Conservation (phyloP, 2,888 invertebrate genomes). For the Chymomyza fuscimana region DNA sequence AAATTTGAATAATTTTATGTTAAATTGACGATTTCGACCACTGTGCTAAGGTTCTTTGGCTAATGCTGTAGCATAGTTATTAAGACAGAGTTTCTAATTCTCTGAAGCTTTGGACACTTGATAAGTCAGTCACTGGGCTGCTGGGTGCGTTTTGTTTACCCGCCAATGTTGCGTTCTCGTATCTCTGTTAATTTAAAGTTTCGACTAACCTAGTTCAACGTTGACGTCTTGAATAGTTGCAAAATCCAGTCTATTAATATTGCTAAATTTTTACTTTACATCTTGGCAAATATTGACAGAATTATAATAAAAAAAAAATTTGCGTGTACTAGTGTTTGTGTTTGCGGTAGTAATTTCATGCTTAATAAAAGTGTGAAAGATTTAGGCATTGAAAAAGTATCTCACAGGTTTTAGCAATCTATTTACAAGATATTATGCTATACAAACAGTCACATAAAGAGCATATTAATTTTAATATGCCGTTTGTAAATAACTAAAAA, state of each 20-base stretch:
- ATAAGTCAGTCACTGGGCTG: neutral
- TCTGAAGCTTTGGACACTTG: constrained; percentile 15
- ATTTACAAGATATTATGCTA: neutral
- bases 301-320: neutral
- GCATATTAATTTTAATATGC: neutral
- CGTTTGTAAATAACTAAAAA: neutral
- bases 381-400: neutral
- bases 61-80: neutral
- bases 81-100: neutral
- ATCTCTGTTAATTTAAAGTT: constrained; percentile 63
- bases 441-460: neutral
- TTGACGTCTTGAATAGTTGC: neutral
- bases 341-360: neutral
- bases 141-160: neutral
- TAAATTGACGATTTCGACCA: constrained; percentile 36
- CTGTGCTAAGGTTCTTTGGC: constrained; percentile 19
- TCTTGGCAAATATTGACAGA: neutral
- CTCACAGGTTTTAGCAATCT: neutral
- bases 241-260: constrained; percentile 25
- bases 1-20: too few relatives aligned
- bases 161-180: constrained; percentile 45
- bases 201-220: constrained; percentile 63
- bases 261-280: constrained; percentile 8
- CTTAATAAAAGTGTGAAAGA: neutral
- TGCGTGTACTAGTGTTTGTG: neutral